Evolutionary conservation across 2,797 vertebrate genomes (phyloP).

Genomic region (Phataginus tetradactyla): DNA sequence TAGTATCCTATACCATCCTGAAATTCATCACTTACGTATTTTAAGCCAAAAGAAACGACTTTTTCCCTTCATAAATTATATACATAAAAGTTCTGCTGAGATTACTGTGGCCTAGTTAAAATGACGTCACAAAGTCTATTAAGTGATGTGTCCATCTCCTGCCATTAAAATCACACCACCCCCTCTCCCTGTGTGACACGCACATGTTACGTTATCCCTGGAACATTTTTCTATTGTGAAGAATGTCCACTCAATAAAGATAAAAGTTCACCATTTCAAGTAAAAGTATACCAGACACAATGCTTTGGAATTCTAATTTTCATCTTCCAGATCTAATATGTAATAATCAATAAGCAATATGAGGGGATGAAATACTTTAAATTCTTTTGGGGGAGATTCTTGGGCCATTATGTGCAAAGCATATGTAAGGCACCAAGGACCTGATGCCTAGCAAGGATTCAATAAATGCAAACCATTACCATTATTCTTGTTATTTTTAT

Average conservation of each 20-base stretch:
- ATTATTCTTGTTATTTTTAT: not conserved
- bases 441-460: not conserved
- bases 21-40: not conserved
- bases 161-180: not conserved
- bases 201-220: not conserved
- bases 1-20: not conserved
- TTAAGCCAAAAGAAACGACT: not conserved
- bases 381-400: not conserved
- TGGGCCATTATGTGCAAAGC: not conserved
- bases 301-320: conserved; percentile 13
- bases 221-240: not conserved
- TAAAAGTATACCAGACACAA: not conserved
- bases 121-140: not conserved
- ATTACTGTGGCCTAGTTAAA: not conserved
- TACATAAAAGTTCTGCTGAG: not conserved
- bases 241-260: not conserved
- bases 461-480: not conserved
- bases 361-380: not conserved
- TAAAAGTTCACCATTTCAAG: not conserved
- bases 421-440: not conserved
- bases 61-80: conserved; percentile 2
- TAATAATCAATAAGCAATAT: not conserved
- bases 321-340: not conserved
- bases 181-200: not conserved
- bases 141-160: not conserved